Conservation (phyloP, 2,797 vertebrate genomes). For the Thripadectes ignobilis region DNA sequence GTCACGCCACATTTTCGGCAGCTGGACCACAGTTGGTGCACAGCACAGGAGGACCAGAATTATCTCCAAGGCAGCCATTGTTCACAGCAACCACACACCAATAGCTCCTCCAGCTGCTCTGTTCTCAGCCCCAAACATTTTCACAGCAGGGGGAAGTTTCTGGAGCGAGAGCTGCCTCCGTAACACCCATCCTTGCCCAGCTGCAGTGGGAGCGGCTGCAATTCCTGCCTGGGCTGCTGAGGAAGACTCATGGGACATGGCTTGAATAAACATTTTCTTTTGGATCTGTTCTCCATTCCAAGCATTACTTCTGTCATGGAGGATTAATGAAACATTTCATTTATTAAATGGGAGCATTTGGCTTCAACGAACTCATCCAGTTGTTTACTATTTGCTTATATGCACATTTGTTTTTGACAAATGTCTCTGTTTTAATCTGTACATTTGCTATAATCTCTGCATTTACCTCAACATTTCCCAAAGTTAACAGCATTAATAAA, state of each 20-base stretch:
- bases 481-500: constrained; percentile 47
- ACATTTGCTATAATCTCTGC: neutral
- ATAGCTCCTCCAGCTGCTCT: neutral
- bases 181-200: fast-evolving
- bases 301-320: neutral
- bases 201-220: fast-evolving
- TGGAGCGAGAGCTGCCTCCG: fast-evolving
- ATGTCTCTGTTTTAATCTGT: constrained; percentile 16
- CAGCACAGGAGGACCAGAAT: neutral
- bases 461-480: constrained; percentile 3
- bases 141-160: neutral
- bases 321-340: constrained; percentile 35
- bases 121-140: neutral
- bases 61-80: neutral
- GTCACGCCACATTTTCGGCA: neutral
- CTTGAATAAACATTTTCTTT: neutral
- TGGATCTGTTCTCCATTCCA: neutral
- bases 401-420: constrained; percentile 17
- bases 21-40: neutral
- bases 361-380: neutral
- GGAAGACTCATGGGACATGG: fast-evolving
- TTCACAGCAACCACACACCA: neutral
- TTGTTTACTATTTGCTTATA: constrained; percentile 33
- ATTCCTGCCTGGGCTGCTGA: fast-evolving
- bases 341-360: constrained; percentile 44